Evolutionary conservation across 2,113 vertebrate species (phyloP).

Genomic region (Condylura cristata): DNA sequence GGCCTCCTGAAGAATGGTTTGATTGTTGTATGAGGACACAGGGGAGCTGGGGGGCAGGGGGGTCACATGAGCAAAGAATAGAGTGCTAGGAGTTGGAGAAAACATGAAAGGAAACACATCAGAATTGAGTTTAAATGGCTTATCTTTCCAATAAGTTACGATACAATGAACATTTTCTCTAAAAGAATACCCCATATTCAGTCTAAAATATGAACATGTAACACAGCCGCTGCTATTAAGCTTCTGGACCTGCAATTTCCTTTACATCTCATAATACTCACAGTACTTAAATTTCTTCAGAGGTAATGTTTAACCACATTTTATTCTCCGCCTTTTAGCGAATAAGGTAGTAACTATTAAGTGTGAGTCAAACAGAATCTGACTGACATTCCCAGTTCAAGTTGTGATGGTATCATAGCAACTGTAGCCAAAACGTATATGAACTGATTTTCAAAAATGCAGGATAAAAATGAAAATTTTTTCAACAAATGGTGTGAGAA

Average conservation of each 20-base stretch:
- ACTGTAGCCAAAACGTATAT: not conserved
- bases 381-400: not conserved
- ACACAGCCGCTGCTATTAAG: not conserved
- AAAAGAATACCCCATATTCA: not conserved
- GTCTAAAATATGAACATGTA: not conserved
- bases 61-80: not conserved
- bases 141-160: not conserved
- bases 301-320: conserved; percentile 20
- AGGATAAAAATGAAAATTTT: conserved; percentile 7
- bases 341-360: not conserved
- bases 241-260: not conserved
- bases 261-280: not conserved
- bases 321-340: not conserved
- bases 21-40: not conserved
- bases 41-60: not conserved
- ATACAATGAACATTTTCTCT: not conserved
- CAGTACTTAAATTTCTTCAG: not conserved
- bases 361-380: conserved; percentile 4
- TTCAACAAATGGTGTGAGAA: not conserved
- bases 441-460: not conserved
- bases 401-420: not conserved
- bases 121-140: not conserved
- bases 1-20: not conserved
- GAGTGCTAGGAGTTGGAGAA: not conserved
- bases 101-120: not conserved